A percentile compares a stretch with the other conserved stretches of the same genome.
Conservation (phyloP, 2,888 invertebrate genomes). For the Gastracanthus pulcherrimus region DNA sequence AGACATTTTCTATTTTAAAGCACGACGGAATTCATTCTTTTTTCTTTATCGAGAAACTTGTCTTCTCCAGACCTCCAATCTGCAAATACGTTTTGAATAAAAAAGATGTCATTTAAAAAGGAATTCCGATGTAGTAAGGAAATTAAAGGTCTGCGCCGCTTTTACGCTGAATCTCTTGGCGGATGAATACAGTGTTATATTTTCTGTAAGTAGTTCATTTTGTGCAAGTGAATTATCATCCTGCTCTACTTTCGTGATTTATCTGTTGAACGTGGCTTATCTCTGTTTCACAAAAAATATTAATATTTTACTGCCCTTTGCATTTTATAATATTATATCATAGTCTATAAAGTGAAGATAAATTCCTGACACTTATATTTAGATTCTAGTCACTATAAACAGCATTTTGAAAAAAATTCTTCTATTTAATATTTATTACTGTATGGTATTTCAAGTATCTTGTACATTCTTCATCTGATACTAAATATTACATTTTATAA, state of each 20-base stretch:
- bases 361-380: too few species aligned
- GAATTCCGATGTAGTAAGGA: not conserved
- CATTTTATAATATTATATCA: too few species aligned
- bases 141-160: conserved; percentile 2
- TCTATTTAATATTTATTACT: too few species aligned
- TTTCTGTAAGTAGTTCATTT: not conserved
- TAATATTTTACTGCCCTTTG: too few species aligned
- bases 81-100: not conserved
- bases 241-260: conserved; percentile 28
- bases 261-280: not conserved
- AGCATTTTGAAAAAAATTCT: too few species aligned
- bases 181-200: conserved; percentile 16
- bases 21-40: not conserved
- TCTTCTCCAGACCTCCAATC: not conserved
- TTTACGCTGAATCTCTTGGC: not conserved
- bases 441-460: too few species aligned
- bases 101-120: not conserved
- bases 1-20: not conserved
- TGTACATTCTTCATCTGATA: too few species aligned
- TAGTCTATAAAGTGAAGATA: too few species aligned
- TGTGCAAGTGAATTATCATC: conserved; percentile 6
- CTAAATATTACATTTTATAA: too few species aligned
- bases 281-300: not conserved
- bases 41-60: not conserved
- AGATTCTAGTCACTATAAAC: too few species aligned